These are phyloP conservation scores for Platanista minor DNA, from an alignment of 2,113 vertebrate genomes.

Conservation along the genomic window DNA sequence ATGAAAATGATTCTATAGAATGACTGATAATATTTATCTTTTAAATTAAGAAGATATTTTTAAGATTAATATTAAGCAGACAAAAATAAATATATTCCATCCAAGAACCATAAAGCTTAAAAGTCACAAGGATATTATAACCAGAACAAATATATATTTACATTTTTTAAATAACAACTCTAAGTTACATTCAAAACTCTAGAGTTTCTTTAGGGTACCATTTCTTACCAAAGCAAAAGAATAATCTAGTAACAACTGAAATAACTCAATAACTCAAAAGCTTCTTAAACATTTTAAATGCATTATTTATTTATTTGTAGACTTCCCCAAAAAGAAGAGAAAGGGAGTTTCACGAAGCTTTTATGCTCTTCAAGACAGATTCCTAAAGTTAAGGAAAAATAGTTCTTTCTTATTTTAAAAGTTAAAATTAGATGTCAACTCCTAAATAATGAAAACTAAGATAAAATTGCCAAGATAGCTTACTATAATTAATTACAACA, in stretches of 20 bases:
- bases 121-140: neutral
- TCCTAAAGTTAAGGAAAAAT: neutral
- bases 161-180: conserved; percentile 9
- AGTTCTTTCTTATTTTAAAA: neutral
- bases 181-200: conserved; percentile 10
- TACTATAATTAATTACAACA: conserved; percentile 41
- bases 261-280: neutral
- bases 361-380: neutral
- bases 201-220: neutral
- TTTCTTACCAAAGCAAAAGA: conserved; percentile 30
- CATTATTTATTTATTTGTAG: conserved; percentile 58
- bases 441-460: conserved; percentile 38
- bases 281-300: neutral
- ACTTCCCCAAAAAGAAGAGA: conserved; percentile 17
- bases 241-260: conserved; percentile 35
- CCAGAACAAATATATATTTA: neutral
- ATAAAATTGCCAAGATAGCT: conserved; percentile 6
- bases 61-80: conserved; percentile 17
- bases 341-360: neutral
- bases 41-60: conserved; percentile 31
- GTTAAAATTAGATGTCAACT: conserved; percentile 38
- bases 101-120: neutral
- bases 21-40: neutral
- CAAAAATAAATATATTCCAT: conserved; percentile 36
- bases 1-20: conserved; percentile 28